Percentiles rank a stretch among this genome's conserved stretches.
Conservation (phyloP, 1,140 invertebrate species). For the Drosophila orena region DNA sequence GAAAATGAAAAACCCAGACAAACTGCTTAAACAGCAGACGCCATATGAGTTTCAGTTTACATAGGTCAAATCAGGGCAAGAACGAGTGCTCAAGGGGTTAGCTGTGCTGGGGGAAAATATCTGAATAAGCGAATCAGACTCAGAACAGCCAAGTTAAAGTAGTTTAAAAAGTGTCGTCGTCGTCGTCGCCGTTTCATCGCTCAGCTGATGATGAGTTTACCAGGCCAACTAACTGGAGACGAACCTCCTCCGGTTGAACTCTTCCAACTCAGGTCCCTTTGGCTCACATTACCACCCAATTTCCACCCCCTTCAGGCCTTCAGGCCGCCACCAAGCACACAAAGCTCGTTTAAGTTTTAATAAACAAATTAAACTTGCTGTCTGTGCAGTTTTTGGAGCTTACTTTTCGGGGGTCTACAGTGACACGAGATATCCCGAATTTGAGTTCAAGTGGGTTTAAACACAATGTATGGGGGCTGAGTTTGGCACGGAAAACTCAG, state of each 20-base stretch:
- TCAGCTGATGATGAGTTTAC: slow-evolving; percentile 55
- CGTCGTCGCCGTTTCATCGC: not conserved
- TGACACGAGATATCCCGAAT: slow-evolving; percentile 18
- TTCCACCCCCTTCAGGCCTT: slow-evolving; percentile 15
- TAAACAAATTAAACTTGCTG: slow-evolving; percentile 81
- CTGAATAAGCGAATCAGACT: slow-evolving; percentile 19
- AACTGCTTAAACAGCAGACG: slow-evolving; percentile 51
- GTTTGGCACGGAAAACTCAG: not conserved
- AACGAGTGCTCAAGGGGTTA: not conserved
- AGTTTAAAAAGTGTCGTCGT: slow-evolving; percentile 73
- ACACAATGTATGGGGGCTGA: not conserved
- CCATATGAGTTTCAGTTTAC: slow-evolving; percentile 48
- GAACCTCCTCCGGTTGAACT: slow-evolving; percentile 3
- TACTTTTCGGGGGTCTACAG: slow-evolving; percentile 22
- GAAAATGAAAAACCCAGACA: not conserved
- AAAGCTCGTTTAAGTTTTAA: slow-evolving; percentile 79
- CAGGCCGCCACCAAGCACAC: slow-evolving; percentile 46
- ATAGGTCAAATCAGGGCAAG: slow-evolving; percentile 51
- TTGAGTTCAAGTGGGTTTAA: slow-evolving; percentile 25
- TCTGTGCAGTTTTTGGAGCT: slow-evolving; percentile 54
- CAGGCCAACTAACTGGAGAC: slow-evolving; percentile 56
- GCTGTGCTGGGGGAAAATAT: slow-evolving; percentile 7
- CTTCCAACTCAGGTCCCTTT: slow-evolving; percentile 2
- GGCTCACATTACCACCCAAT: slow-evolving; percentile 26
- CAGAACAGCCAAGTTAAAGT: slow-evolving; percentile 72